Base-by-base conservation (phyloP, 2,888 invertebrate genomes). In the Entomobrya proxima region DNA sequence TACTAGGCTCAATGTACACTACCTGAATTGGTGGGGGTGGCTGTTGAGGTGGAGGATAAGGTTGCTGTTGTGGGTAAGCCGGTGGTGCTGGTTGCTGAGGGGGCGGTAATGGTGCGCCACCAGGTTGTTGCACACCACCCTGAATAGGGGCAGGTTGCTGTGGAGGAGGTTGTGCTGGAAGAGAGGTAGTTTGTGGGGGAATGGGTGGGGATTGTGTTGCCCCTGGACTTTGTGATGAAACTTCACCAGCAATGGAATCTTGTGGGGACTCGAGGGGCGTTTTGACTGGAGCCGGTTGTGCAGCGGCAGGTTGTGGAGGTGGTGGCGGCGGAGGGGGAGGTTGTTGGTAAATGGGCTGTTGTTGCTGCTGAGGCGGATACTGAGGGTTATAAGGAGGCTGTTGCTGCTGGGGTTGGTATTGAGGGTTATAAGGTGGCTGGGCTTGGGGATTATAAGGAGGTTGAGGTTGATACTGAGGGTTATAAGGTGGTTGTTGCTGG, bases 11-110 rank as follows among this genome's bases (percentile, higher is more conserved):
- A n/a, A 82, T 5, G 21, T 82, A 82, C 13, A 82, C 64, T 0
- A 82, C 75, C 52, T 75, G 75, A 24, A 82, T 50, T 47, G 82
- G 82, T 11, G 81, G 67, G 15, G 58, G 72, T 44, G 64, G 79
- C 32, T 40, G 77, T 18, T 55, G 76, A 50, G 44, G 79, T 30
- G 6, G 44, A 13, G 64, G 47, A 32, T 40, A 37, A 18, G 64
- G 30, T 21, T 64, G 52, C 9, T 64, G 27, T 30, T 47, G 82
- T 24, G 47, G 67, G n/a, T 21, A 50, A 24, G n/a, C 13, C 24
- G 6, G 72, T 5, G 44, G 75, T 32, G 75, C 27, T 40, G 40
- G 74, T 64, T 72, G 81, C 30, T 81, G 74, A 3, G 24, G 18
- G 9, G 50, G 75, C 3, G 13, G 58, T 27, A 18, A 37, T 18